These are phyloP conservation scores for Meganola albula DNA, from an alignment of 2,888 invertebrate genomes.

Conservation along the genomic window DNA sequence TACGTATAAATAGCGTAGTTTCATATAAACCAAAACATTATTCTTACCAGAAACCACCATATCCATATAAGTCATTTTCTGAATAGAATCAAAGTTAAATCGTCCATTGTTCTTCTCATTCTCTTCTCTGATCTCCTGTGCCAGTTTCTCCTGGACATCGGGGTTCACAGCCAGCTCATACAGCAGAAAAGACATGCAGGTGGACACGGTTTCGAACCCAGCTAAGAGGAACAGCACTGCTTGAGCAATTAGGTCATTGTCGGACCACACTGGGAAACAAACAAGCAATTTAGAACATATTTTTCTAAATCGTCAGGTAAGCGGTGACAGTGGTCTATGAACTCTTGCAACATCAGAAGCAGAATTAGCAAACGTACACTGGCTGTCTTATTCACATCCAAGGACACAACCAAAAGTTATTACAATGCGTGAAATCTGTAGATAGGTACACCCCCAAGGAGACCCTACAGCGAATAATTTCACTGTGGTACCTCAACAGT, in stretches of 20 bases:
- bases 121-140: conserved; percentile 38
- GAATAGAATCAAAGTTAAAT: conserved; percentile 56
- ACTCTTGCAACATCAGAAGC: too few relatives aligned
- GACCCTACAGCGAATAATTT: too few relatives aligned
- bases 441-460: too few relatives aligned
- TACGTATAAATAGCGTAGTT: too few relatives aligned
- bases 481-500: too few relatives aligned
- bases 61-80: conserved; percentile 51
- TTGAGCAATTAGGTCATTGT: conserved; percentile 40
- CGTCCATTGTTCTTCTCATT: conserved; percentile 42
- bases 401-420: too few relatives aligned
- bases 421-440: too few relatives aligned
- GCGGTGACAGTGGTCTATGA: too few relatives aligned
- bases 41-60: conserved; percentile 62
- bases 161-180: conserved; percentile 44
- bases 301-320: too few relatives aligned
- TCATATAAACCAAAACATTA: background rate
- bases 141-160: conserved; percentile 40
- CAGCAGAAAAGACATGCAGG: conserved; percentile 35
- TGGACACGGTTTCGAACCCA: conserved; percentile 43
- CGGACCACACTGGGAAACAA: conserved; percentile 28
- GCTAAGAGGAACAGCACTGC: conserved; percentile 43
- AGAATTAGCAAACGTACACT: too few relatives aligned
- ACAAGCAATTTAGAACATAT: too few relatives aligned
- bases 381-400: too few relatives aligned